A percentile compares a stretch with the other conserved stretches of the same genome.
Evolutionary conservation across 2,113 vertebrate species (phyloP).

Genomic region (Muscicapa adusta): DNA sequence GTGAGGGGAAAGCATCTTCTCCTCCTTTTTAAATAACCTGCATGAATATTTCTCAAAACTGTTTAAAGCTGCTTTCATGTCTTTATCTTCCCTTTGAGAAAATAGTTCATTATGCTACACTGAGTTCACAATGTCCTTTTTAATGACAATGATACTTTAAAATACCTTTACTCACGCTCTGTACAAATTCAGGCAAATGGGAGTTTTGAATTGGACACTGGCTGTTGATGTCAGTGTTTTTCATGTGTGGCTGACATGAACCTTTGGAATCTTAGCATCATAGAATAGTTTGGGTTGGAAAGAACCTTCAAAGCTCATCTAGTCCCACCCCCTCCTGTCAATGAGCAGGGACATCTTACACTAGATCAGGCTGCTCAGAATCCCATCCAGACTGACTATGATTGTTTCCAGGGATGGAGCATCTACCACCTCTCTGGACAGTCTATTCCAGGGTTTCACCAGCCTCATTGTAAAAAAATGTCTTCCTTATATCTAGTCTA

Average conservation of each 20-base stretch:
- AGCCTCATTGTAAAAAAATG: neutral
- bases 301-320: neutral
- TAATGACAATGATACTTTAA: neutral
- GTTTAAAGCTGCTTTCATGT: neutral
- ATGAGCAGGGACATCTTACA: neutral
- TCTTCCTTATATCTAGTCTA: neutral
- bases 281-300: neutral
- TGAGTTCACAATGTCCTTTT: neutral
- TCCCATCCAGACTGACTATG: neutral
- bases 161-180: neutral
- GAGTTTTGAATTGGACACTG: neutral
- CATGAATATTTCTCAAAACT: neutral
- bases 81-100: neutral
- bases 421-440: neutral
- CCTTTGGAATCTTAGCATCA: neutral
- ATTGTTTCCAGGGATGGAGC: neutral
- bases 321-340: rapidly evolving
- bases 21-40: neutral
- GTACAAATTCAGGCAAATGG: neutral
- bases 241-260: neutral
- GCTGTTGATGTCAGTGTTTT: neutral
- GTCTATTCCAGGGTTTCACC: neutral
- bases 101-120: neutral
- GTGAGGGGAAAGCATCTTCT: neutral
- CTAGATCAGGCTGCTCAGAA: neutral